Base-by-base conservation (phyloP, 2,113 vertebrate species). In the Channa maculata region DNA sequence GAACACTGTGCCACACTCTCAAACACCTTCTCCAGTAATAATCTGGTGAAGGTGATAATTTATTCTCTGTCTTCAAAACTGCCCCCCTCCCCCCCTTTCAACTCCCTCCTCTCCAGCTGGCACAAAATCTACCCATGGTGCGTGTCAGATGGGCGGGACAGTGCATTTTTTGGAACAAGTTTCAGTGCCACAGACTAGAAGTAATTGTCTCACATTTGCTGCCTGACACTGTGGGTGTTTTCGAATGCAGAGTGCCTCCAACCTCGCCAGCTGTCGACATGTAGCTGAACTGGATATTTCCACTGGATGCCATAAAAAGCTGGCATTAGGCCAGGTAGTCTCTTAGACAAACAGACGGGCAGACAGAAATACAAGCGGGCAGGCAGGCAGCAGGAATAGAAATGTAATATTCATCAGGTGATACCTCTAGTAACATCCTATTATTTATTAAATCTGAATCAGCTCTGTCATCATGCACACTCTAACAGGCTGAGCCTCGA, bases 401-500 rank as follows among this genome's bases (percentile, higher is more conserved):
- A 86, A 89, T 90, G 65, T 71, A 88, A 84, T 90, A 91, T 90
- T 91, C 85, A 90, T 90, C 86, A 79, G 87, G 87, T 79, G 87
- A 88, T 90, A 90, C 82, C 87, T 88, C 80, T 76, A 80, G 87
- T 89, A 84, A 78, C 85, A 49, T 77, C 91, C 61, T 85, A 90
- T 91, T 91, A 91, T 92, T 92, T 86, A 92, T 91, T 13, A 77
- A 75, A 83, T 73, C 82, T 83, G 89, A 91, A 90, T 91, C 89
- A 64, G 86, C 89, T 83, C 82, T 86, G 88, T 90, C 88, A 90
- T 88, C 89, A 86, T 79, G 86, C 66, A 37, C 79, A 58, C 67
- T 88, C 89, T 81, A 77, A 88, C 84, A 83, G 86, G 83, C 76
- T 69, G 41, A 83, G 89, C 89, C 88, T 73, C 43, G 4, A 84